phyloP scores from a whole-genome alignment of 2,113 vertebrate genomes.

The Cephalopterus ornatus region DNA sequence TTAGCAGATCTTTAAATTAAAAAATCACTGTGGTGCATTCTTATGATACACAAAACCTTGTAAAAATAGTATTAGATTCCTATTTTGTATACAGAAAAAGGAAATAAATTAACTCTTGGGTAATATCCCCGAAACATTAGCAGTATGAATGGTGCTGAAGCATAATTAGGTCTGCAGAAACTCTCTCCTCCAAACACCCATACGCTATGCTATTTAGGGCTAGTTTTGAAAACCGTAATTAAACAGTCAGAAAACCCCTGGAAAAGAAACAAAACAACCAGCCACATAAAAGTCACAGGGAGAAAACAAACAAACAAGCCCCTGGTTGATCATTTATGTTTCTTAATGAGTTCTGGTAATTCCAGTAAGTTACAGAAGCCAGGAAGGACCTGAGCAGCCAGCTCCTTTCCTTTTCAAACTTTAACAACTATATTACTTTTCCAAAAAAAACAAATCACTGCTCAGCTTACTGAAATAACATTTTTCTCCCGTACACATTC shows the following conservation, averaged over 20 bases:
- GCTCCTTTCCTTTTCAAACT: not conserved
- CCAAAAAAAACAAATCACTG: not conserved
- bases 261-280: slow-evolving; percentile 45
- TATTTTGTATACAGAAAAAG: not conserved
- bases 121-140: slow-evolving; percentile 6
- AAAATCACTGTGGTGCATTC: not conserved
- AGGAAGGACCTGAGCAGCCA: not conserved
- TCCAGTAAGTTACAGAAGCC: not conserved
- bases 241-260: slow-evolving; percentile 31
- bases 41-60: not conserved
- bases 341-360: slow-evolving; percentile 25
- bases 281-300: not conserved
- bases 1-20: not conserved
- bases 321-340: not conserved
- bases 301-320: slow-evolving; percentile 52
- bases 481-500: not conserved
- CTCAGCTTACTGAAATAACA: not conserved
- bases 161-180: slow-evolving; percentile 37
- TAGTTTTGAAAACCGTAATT: slow-evolving; percentile 44
- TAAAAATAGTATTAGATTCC: slow-evolving; percentile 7
- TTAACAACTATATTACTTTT: not conserved
- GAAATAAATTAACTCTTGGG: slow-evolving; percentile 27
- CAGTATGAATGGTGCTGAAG: not conserved
- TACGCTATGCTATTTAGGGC: slow-evolving; percentile 6
- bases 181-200: slow-evolving; percentile 2